Evolutionary conservation across 2,888 invertebrate species (phyloP).

Genomic region (Crioceris asparagi): DNA sequence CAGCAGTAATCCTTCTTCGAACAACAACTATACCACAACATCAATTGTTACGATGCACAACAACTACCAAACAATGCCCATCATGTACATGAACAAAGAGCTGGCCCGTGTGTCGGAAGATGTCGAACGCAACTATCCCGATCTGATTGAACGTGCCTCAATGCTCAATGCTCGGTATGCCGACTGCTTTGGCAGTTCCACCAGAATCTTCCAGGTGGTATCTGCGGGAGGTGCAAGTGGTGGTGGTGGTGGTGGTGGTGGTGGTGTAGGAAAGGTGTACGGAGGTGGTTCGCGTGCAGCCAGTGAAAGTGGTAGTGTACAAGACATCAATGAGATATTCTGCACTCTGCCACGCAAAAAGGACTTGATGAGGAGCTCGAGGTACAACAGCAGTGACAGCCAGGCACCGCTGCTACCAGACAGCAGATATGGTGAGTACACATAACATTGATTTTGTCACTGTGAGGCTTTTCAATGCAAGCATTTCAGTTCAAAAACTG

Average conservation of each 20-base stretch:
- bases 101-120: slow-evolving; percentile 28
- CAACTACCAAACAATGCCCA: too few relatives aligned
- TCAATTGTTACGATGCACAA: too few relatives aligned
- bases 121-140: slow-evolving; percentile 28
- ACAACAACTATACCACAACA: too few relatives aligned
- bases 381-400: slow-evolving; percentile 48
- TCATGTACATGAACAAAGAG: too few relatives aligned
- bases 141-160: slow-evolving; percentile 35
- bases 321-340: slow-evolving; percentile 40
- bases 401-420: slow-evolving; percentile 61
- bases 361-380: slow-evolving; percentile 25
- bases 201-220: too few relatives aligned
- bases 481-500: too few relatives aligned
- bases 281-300: slow-evolving; percentile 9
- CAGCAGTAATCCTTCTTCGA: too few relatives aligned
- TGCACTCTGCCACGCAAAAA: slow-evolving; percentile 53
- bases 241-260: slow-evolving; percentile 2
- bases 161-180: too few relatives aligned
- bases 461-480: too few relatives aligned
- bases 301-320: slow-evolving; percentile 36
- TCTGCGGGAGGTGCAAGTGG: too few relatives aligned
- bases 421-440: slow-evolving; percentile 46
- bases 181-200: too few relatives aligned
- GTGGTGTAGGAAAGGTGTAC: slow-evolving; percentile 9
- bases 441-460: not conserved